phyloP scores from a whole-genome alignment of 2,113 vertebrate species.

The Forbesichthys papilliferus region DNA sequence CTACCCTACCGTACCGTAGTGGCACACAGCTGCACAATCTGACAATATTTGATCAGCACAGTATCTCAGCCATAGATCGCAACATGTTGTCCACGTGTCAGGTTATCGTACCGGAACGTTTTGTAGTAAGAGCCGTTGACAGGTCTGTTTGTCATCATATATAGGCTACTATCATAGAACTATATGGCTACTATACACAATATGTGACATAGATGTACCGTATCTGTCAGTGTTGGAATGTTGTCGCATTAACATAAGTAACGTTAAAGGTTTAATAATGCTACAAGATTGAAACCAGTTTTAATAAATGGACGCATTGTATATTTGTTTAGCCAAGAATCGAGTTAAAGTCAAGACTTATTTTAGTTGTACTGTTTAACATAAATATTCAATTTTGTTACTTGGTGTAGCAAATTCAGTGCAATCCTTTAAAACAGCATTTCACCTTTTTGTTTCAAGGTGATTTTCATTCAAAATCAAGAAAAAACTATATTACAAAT shows the following conservation, averaged over 20 bases:
- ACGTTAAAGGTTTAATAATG: neutral
- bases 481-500: neutral
- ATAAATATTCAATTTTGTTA: too few species aligned
- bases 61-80: constrained; percentile 9
- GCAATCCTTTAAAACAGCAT: neutral
- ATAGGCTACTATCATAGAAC: neutral
- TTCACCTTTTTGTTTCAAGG: neutral
- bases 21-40: constrained; percentile 31
- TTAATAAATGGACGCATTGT: neutral
- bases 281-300: neutral
- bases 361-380: too few species aligned
- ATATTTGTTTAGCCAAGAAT: neutral
- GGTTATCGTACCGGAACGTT: too few species aligned
- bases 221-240: neutral
- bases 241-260: neutral
- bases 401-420: neutral
- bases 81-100: neutral
- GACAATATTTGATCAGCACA: constrained; percentile 18
- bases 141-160: neutral
- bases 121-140: neutral
- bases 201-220: neutral
- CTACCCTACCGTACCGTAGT: neutral
- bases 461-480: constrained; percentile 1
- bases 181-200: neutral
- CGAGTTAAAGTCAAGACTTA: neutral